phyloP scores from a whole-genome alignment of 2,113 vertebrate species.

The Zosterops borbonicus region DNA sequence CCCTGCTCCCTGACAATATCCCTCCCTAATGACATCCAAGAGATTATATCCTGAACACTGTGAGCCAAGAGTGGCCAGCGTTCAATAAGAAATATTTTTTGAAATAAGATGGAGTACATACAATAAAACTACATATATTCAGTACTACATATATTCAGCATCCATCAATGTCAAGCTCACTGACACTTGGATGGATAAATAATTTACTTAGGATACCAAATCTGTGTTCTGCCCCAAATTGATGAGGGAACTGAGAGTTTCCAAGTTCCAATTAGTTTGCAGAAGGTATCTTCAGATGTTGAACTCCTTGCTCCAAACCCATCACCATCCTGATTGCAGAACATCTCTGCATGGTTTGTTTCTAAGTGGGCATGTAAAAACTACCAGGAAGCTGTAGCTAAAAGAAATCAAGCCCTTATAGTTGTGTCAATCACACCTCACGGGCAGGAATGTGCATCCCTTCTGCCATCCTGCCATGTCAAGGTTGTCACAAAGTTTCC shows the following conservation, averaged over 20 bases:
- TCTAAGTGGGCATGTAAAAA: not conserved
- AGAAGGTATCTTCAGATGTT: not conserved
- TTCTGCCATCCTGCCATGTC: not conserved
- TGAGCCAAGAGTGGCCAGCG: not conserved
- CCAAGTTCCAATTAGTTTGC: not conserved
- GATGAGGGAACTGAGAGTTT: not conserved
- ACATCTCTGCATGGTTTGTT: not conserved
- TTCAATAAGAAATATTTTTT: not conserved
- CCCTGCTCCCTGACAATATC: not conserved
- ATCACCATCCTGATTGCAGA: not conserved
- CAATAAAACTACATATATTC: not conserved
- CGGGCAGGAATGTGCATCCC: not conserved
- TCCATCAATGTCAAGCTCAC: not conserved
- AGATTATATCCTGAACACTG: not conserved
- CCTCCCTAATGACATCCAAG: not conserved
- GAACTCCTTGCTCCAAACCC: not conserved
- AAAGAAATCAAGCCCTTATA: not conserved
- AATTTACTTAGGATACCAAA: not conserved
- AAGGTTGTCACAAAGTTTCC: not conserved
- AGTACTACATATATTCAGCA: not conserved
- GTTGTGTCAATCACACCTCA: not conserved
- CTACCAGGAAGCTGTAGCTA: not conserved
- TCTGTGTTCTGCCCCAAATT: not conserved
- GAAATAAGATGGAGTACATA: not conserved
- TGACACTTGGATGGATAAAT: not conserved